phyloP scores from a whole-genome alignment of 1,140 invertebrate species.

The Calliphora vicina region DNA sequence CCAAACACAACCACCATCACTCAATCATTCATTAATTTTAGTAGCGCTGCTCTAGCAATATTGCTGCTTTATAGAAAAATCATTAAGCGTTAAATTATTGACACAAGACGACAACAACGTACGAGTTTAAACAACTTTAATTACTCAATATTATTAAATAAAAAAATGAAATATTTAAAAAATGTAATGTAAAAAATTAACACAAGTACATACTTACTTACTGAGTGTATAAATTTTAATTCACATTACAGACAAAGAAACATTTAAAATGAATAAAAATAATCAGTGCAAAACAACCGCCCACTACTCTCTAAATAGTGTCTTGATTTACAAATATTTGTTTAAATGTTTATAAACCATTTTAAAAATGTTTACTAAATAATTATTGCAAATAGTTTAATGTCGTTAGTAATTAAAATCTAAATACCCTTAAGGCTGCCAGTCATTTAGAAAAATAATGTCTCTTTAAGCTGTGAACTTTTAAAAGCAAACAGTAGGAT shows the following conservation, averaged over 20 bases:
- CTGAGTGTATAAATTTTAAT: background rate
- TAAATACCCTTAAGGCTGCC: background rate
- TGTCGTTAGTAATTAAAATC: background rate
- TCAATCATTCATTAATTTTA: too few relatives aligned
- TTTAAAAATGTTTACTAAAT: background rate
- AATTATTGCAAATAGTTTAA: background rate
- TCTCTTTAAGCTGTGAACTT: background rate
- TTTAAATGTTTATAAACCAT: too few relatives aligned
- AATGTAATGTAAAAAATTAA: background rate
- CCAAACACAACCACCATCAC: background rate
- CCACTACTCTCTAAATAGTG: background rate
- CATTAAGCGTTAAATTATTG: slow-evolving; percentile 13
- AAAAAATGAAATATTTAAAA: background rate
- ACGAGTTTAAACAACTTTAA: background rate
- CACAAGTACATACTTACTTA: too few relatives aligned
- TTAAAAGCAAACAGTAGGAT: background rate
- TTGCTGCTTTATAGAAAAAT: background rate
- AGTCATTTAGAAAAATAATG: background rate
- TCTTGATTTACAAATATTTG: background rate
- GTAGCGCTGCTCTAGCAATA: background rate
- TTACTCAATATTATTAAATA: background rate
- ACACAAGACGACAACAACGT: background rate
- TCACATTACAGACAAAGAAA: background rate
- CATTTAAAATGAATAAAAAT: background rate
- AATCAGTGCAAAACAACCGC: background rate